Evolutionary conservation across 1,140 invertebrate genomes (phyloP).

Genomic region (Heliconius hewitsoni): DNA sequence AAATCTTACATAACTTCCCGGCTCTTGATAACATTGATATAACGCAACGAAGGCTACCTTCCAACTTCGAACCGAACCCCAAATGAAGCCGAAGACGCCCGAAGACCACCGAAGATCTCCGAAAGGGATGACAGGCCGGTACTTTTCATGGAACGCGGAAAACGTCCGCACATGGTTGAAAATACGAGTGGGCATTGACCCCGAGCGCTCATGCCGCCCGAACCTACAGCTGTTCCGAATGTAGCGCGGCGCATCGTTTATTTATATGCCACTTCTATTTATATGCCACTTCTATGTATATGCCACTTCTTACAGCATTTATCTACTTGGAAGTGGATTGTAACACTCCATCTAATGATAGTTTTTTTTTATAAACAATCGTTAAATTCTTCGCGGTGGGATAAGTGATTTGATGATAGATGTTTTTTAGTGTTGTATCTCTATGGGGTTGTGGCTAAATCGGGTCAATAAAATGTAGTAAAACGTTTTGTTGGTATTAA

Average conservation of each 20-base stretch:
- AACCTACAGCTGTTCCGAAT: conserved; percentile 76
- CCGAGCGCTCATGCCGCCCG: conserved; percentile 68
- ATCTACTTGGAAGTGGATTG: conserved; percentile 44
- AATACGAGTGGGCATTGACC: conserved; percentile 79
- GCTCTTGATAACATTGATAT: neutral
- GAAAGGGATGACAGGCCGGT: conserved; percentile 69
- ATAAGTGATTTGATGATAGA: neutral
- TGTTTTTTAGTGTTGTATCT: neutral
- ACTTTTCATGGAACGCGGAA: conserved; percentile 79
- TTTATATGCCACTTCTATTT: conserved; percentile 54
- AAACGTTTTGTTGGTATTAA: neutral
- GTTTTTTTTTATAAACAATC: conserved; percentile 22
- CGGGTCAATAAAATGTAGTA: neutral
- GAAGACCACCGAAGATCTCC: conserved; percentile 55
- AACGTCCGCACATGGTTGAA: conserved; percentile 79
- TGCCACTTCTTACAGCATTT: conserved; percentile 42
- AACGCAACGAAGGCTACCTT: neutral
- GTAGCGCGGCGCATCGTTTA: conserved; percentile 71
- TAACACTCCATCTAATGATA: conserved; percentile 26
- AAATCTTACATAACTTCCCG: no score
- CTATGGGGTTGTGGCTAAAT: neutral
- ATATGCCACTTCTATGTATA: conserved; percentile 50
- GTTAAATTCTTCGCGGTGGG: conserved; percentile 16
- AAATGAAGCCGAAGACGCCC: conserved; percentile 54
- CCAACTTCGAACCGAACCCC: neutral